A percentile compares a stretch with the other conserved stretches of the same genome.
Conservation (phyloP, 2,888 invertebrate genomes). For the Elegia similella region DNA sequence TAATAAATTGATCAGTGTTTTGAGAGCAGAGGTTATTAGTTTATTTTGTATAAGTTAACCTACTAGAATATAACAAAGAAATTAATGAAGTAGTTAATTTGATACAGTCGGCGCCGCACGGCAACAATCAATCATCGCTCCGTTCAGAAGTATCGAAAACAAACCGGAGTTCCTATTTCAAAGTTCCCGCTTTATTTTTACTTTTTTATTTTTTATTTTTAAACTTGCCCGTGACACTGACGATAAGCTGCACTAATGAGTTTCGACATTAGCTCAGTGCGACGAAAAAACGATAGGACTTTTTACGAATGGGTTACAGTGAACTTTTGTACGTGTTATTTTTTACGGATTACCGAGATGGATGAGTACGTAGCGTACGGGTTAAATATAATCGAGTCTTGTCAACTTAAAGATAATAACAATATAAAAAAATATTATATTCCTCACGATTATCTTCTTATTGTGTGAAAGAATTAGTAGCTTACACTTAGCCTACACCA, state of each 20-base stretch:
- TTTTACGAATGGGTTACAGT: slow-evolving; percentile 64
- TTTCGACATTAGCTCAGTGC: slow-evolving; percentile 73
- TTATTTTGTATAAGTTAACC: slow-evolving; percentile 27
- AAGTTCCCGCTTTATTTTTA: slow-evolving; percentile 55
- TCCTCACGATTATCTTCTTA: too few relatives aligned
- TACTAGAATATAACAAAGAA: slow-evolving; percentile 18
- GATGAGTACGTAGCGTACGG: slow-evolving; percentile 6
- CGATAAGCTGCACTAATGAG: slow-evolving; percentile 76
- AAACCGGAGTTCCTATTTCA: slow-evolving; percentile 66
- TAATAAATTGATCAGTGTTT: neutral
- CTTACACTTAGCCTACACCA: too few relatives aligned
- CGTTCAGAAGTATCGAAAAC: slow-evolving; percentile 53
- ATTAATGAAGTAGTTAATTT: slow-evolving; percentile 36
- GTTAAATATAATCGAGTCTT: neutral
- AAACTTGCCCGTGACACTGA: slow-evolving; percentile 78
- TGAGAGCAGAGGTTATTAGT: slow-evolving; percentile 12
- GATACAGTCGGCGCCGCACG: slow-evolving; percentile 32
- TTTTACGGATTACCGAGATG: slow-evolving; percentile 29
- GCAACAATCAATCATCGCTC: slow-evolving; percentile 63
- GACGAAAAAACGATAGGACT: slow-evolving; percentile 54
- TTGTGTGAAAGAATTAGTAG: too few relatives aligned
- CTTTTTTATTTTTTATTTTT: slow-evolving; percentile 61
- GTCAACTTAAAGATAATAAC: slow-evolving; percentile 4
- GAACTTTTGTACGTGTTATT: slow-evolving; percentile 32
- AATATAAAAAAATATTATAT: neutral